Base-by-base conservation (phyloP, 1,140 invertebrate species). In the Drosophila mayri region DNA sequence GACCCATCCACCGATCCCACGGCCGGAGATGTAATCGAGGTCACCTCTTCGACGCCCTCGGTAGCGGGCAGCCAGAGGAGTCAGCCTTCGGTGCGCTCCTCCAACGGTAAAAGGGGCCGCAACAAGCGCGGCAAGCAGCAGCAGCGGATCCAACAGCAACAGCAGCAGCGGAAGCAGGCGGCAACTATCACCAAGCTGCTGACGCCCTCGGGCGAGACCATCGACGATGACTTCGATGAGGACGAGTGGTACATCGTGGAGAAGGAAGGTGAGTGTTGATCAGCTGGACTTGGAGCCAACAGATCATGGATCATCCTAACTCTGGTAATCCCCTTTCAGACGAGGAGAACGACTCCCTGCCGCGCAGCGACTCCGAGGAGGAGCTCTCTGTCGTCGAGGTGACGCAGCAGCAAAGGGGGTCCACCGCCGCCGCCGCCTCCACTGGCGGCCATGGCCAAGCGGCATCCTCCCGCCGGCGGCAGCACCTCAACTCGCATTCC, bases 191-290 rank as follows among this genome's bases (percentile, higher is more conserved):
- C 84, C 64, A 87, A 87, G 67, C 59, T 87, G 22, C 54, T 87
- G n/a, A 88, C 80, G 38, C 73, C 83, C 32, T 57, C 68, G 63
- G 68, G 76, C n/a, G 66, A 74, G n/a, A 46, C 57, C 50, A 73
- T 70, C 35, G 80, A 88, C 43, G 80, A 84, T 59, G 84, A 88
- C 52, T 77, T 91, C 28, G 81, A 92, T 67, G 92, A 92, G 76
- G 87, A 92, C 81, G 92, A 92, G 65, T 93, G 92, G 92, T 88
- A 85, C 49, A 86, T 93, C 59, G 88, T 93, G 44, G 86, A 93
- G 38, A 92, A 92, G 70, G 85, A 91, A 41, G 92, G 92, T 92
- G 60, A 73, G 90, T 83, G 28, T 12, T 12, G n/a, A 2, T 18
- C 14, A 37, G 50, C 32, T 16, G 4, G 14, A 22, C 18, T 16